phyloP scores from a whole-genome alignment of 2,113 vertebrate species.

The Crotalus horridus region DNA sequence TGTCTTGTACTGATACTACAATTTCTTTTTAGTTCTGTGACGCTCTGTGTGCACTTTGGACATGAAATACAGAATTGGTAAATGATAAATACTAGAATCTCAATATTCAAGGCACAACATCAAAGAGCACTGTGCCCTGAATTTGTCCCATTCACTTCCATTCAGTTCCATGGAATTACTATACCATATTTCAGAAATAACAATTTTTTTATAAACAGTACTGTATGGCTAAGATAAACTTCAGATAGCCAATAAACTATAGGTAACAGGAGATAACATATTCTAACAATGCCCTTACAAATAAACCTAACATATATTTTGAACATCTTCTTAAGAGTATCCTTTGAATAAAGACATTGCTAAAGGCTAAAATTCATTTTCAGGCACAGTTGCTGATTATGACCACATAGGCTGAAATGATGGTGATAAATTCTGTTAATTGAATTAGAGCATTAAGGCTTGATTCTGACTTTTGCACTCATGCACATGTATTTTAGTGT shows the following conservation, averaged over 20 bases:
- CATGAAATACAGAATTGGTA: neutral
- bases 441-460: conserved; percentile 9
- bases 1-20: neutral
- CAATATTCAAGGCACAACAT: neutral
- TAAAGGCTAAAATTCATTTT: conserved; percentile 7
- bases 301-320: conserved; percentile 20
- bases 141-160: neutral
- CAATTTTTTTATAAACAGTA: neutral
- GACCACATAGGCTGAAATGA: conserved; percentile 25
- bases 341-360: conserved; percentile 30
- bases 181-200: neutral
- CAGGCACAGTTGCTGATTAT: conserved; percentile 19
- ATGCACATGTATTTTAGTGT: neutral
- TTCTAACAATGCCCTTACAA: conserved; percentile 2
- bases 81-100: neutral
- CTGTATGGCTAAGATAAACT: neutral
- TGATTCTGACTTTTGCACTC: conserved; percentile 24
- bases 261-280: neutral
- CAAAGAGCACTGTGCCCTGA: neutral
- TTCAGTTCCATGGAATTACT: neutral
- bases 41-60: neutral
- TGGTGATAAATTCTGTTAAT: conserved; percentile 28
- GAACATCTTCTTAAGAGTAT: conserved; percentile 15
- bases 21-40: neutral
- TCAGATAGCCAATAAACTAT: neutral